Conservation (phyloP, 64 coral and sea anemone species). For the Cladopsammia gracilis region DNA sequence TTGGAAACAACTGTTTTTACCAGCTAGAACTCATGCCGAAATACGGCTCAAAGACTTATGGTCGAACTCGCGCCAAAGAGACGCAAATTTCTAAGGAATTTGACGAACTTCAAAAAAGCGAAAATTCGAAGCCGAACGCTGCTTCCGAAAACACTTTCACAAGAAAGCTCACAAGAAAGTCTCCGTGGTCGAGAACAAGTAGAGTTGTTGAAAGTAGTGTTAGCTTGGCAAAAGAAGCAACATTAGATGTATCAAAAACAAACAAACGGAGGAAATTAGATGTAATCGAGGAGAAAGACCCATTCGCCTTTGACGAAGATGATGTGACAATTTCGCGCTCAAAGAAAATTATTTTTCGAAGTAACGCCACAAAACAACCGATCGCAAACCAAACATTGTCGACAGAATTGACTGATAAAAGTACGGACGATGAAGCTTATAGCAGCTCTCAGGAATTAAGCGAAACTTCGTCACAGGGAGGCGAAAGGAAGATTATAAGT, state of each 20-base stretch:
- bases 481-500: background rate
- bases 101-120: conserved; percentile 84
- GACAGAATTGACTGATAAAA: conserved; percentile 76
- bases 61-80: conserved; percentile 63
- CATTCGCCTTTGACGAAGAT: conserved; percentile 85
- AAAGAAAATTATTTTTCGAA: conserved; percentile 9
- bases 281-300: conserved; percentile 80
- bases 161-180: conserved; percentile 72
- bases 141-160: conserved; percentile 38
- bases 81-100: conserved; percentile 77
- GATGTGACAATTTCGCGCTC: conserved; percentile 63
- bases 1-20: background rate
- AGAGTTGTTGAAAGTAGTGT: conserved; percentile 66
- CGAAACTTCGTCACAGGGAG: conserved; percentile 53
- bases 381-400: conserved; percentile 4
- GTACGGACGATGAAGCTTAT: conserved; percentile 96
- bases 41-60: conserved; percentile 83
- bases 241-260: conserved; percentile 25
- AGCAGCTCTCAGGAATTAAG: conserved; percentile 92
- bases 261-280: conserved; percentile 60
- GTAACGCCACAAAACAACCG: conserved; percentile 26
- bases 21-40: conserved; percentile 86
- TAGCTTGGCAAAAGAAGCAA: conserved; percentile 34
- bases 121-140: conserved; percentile 23
- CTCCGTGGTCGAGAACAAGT: conserved; percentile 84